These are phyloP conservation scores for Rousettus leschenaultii DNA, from an alignment of 2,113 vertebrate genomes.

Conservation along the genomic window DNA sequence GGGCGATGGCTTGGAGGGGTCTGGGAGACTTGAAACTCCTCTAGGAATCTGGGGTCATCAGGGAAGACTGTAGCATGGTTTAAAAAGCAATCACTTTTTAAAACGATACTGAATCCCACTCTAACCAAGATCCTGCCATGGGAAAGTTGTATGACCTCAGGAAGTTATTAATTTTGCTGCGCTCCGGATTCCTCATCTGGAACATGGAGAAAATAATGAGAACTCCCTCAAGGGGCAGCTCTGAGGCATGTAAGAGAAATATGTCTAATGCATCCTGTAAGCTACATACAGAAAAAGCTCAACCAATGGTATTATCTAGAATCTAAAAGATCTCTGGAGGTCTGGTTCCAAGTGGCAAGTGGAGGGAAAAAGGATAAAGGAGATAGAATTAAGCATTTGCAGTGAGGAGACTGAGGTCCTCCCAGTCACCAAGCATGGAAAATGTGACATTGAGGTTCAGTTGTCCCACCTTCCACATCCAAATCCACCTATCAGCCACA, in stretches of 20 bases:
- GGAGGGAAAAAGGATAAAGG: neutral
- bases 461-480: too few species aligned
- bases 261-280: neutral
- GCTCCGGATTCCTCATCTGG: neutral
- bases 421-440: neutral
- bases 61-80: neutral
- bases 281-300: neutral
- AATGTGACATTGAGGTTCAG: accelerated
- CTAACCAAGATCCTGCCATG: neutral
- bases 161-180: neutral
- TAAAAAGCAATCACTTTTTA: neutral
- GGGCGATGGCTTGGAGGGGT: neutral
- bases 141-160: neutral
- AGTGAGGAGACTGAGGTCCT: neutral
- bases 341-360: neutral
- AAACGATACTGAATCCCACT: neutral
- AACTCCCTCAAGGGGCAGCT: neutral
- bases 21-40: neutral
- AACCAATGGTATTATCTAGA: neutral
- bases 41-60: neutral
- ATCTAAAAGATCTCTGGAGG: neutral
- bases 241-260: neutral
- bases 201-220: neutral
- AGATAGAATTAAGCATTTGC: neutral
- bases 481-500: neutral